These are phyloP conservation scores for Pocillopora meandrina DNA, from an alignment of 92 coral and sea anemone genomes.

Conservation along the genomic window DNA sequence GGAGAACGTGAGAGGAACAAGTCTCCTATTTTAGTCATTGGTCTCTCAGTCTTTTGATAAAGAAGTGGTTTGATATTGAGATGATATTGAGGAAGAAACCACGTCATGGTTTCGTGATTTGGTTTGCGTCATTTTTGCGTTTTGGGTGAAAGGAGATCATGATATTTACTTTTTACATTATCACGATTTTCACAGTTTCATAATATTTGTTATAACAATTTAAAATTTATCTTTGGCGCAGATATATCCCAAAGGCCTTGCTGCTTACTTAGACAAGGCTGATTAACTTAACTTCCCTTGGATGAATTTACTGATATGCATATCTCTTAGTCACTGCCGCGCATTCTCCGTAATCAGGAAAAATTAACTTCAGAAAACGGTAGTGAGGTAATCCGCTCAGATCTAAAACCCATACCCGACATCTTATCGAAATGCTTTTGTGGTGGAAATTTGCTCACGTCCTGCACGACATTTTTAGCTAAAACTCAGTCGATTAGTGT, in stretches of 20 bases:
- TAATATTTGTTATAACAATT: background rate
- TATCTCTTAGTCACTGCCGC: background rate
- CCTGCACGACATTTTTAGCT: background rate
- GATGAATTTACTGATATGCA: background rate
- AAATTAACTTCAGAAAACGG: constrained; percentile 14
- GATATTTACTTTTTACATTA: background rate
- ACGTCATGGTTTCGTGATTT: background rate
- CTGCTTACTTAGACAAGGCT: background rate
- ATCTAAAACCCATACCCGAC: background rate
- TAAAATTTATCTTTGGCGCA: background rate
- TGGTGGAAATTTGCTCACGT: background rate
- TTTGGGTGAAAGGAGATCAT: background rate
- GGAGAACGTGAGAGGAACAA: background rate
- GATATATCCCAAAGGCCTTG: background rate
- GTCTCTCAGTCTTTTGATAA: background rate
- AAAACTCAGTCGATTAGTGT: background rate
- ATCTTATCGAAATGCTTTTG: background rate
- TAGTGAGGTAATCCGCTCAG: constrained; percentile 17
- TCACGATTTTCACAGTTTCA: background rate
- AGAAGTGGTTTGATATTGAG: background rate
- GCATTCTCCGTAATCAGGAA: background rate
- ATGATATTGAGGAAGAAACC: constrained; percentile 16
- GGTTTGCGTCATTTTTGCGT: constrained; percentile 6
- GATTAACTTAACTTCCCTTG: background rate
- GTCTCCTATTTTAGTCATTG: background rate